Base-by-base conservation (phyloP, 2,888 invertebrate species). In the Hyposoter didymator region DNA sequence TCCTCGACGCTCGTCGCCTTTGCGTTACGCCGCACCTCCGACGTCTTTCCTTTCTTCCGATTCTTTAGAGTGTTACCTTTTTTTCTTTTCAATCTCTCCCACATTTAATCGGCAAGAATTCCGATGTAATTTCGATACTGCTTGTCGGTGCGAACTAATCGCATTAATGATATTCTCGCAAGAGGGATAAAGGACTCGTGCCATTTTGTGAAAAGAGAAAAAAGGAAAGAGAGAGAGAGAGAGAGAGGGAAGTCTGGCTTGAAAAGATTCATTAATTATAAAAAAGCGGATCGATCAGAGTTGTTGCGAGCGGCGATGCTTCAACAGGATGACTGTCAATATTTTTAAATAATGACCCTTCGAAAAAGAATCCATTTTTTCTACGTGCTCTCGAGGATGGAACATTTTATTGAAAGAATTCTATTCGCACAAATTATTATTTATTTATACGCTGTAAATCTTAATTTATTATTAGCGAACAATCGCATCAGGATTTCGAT, bases 191-290 rank as follows among this genome's bases (percentile, higher is more conserved):
- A 17, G 28, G 19, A 35, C n/a, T 45, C 47, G 39, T 17, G 47
- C 10, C 19, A 64, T 35, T 75, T 35, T 62, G 45, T 22, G 14
- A 19, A 14, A 64, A 45, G 47, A 47, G 69, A 69, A n/a, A 64
- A 64, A 39, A 28, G 49, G 47, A 47, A 47, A 35, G 10, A 55
- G 28, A 43, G 32, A 67, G 45, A 14, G 47, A 47, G 14, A 52
- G 70, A 62, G 19, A 22, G 59, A 28, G 32, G 22, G 28, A 62
- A 62, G 52, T 17, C 12, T 39, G 62, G 7, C 39, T 28, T 70
- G 75, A 64, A 72, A 73, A 66, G 80, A 67, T 83, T 78, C 73
- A 83, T 83, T 83, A 83, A 83, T 83, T 73, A 73, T 73, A 32
- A 78, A 78, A 73, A 55, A 75, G 69, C 47, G 67, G 73, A 55